Evolutionary conservation across 2,797 vertebrate species (phyloP).

Genomic region (Cichlasoma orientale): DNA sequence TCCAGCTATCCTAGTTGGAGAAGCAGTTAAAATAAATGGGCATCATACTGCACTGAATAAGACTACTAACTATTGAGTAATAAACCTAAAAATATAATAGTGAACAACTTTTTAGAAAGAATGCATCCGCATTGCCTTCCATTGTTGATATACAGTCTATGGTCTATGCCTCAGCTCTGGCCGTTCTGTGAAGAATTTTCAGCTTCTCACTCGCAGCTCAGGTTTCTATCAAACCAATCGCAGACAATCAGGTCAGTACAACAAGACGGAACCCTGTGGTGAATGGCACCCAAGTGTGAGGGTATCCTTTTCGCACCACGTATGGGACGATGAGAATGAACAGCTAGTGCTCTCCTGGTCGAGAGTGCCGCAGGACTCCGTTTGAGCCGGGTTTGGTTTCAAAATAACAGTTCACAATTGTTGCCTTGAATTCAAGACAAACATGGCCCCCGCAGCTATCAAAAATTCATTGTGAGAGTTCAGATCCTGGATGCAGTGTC

Average conservation of each 20-base stretch:
- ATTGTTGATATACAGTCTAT: background rate
- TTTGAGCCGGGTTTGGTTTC: slow-evolving; percentile 34
- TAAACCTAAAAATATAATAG: background rate
- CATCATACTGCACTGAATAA: background rate
- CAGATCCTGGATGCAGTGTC: background rate
- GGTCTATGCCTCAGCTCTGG: background rate
- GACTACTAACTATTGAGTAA: background rate
- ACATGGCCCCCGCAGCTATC: slow-evolving; percentile 24
- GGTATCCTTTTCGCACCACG: slow-evolving; percentile 23
- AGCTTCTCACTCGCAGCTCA: slow-evolving; percentile 5
- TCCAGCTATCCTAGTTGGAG: background rate
- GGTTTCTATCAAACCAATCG: slow-evolving; percentile 30
- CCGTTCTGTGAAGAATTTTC: background rate
- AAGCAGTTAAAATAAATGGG: background rate
- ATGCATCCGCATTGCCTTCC: accelerated
- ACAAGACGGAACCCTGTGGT: slow-evolving; percentile 7
- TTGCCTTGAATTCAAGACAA: slow-evolving; percentile 23
- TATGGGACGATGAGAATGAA: slow-evolving; percentile 37
- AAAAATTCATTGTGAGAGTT: slow-evolving; percentile 24
- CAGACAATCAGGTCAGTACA: slow-evolving; percentile 15
- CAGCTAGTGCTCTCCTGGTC: slow-evolving; percentile 15
- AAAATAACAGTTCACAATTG: background rate
- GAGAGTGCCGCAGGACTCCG: slow-evolving; percentile 11
- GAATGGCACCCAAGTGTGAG: background rate
- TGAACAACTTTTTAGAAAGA: background rate